These are phyloP conservation scores for Drosophila ironensis DNA, from an alignment of 1,140 invertebrate genomes.

Conservation along the genomic window DNA sequence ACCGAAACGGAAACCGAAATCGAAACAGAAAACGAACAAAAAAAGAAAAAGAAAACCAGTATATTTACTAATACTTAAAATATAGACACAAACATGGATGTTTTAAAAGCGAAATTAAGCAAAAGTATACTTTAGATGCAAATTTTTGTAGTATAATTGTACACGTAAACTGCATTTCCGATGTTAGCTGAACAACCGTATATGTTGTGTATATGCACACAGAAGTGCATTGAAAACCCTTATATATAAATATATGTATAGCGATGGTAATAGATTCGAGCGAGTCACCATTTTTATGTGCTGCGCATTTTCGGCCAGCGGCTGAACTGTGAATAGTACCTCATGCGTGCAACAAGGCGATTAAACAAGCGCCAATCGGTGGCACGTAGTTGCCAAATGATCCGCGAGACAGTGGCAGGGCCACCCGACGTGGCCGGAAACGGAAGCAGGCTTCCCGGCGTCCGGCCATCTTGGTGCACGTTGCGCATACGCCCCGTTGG, in stretches of 20 bases:
- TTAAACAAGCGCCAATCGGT: conserved; percentile 5
- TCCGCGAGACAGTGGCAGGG: background rate
- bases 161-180: conserved; percentile 58
- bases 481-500: conserved; percentile 49
- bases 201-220: conserved; percentile 7
- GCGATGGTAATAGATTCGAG: background rate
- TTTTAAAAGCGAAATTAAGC: conserved; percentile 40
- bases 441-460: conserved; percentile 28
- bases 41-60: background rate
- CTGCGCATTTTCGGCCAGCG: conserved; percentile 29
- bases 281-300: conserved; percentile 30
- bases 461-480: conserved; percentile 19
- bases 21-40: background rate
- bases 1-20: conserved; percentile 4
- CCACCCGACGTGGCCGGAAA: conserved; percentile 2
- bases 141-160: conserved; percentile 68
- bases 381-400: conserved; percentile 9
- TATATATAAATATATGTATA: background rate
- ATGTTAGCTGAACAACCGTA: conserved; percentile 50
- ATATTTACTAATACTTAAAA: background rate
- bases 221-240: no score
- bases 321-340: conserved; percentile 46
- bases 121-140: conserved; percentile 58
- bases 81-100: conserved; percentile 36
- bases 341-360: no score